Percentiles rank a stretch among this genome's conserved stretches.
Evolutionary conservation across 2,113 vertebrate genomes (phyloP).

Genomic region (Neofelis nebulosa): DNA sequence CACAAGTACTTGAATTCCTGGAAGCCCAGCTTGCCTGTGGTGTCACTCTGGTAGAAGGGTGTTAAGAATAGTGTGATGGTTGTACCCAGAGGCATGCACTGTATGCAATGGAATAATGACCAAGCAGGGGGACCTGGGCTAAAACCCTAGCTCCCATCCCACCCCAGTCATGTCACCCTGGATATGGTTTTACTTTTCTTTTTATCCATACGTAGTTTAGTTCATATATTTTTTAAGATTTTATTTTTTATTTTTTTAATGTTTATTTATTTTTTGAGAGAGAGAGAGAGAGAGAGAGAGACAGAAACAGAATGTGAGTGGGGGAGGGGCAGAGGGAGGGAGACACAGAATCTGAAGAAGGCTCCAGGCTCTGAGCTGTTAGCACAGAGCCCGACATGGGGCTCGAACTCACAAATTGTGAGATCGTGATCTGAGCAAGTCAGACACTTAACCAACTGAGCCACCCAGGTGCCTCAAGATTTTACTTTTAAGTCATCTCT

Average conservation of each 20-base stretch:
- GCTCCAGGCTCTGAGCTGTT: too few species aligned
- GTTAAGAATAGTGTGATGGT: constrained; percentile 55
- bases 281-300: too few species aligned
- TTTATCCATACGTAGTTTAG: background rate
- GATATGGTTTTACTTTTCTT: background rate
- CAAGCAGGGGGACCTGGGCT: background rate
- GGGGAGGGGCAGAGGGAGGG: too few species aligned
- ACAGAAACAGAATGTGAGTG: too few species aligned
- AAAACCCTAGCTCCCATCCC: background rate
- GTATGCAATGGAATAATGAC: background rate
- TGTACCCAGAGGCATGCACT: background rate
- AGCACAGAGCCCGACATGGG: too few species aligned
- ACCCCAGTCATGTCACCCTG: background rate
- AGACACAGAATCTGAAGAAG: too few species aligned
- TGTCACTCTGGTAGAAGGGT: constrained; percentile 88
- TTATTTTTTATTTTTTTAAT: background rate
- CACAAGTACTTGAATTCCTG: constrained; percentile 95
- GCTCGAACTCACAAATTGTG: too few species aligned
- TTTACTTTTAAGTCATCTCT: too few species aligned
- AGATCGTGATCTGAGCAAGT: too few species aligned
- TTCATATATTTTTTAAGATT: background rate
- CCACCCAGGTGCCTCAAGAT: too few species aligned
- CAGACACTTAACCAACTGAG: too few species aligned
- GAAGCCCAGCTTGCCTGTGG: constrained; percentile 93
- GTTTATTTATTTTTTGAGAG: too few species aligned